phyloP scores from a whole-genome alignment of 2,888 invertebrate genomes.

The Drosophila hawaiiensis region DNA sequence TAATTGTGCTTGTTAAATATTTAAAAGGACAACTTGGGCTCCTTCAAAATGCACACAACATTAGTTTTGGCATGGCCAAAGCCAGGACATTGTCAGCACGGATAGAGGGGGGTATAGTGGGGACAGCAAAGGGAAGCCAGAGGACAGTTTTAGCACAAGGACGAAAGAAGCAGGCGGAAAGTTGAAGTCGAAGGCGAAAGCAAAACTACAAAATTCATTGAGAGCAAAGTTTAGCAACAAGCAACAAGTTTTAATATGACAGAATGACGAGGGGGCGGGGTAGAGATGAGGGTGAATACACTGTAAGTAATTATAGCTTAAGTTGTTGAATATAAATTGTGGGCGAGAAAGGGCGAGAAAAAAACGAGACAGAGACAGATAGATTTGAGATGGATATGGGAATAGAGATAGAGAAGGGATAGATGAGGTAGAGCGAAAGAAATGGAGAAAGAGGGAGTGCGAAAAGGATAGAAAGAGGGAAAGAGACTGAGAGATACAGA shows the following conservation, averaged over 20 bases:
- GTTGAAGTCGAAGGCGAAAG: constrained; percentile 48
- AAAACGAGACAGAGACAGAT: accelerated
- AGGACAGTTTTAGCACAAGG: constrained; percentile 27
- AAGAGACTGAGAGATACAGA: accelerated
- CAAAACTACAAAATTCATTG: constrained; percentile 78
- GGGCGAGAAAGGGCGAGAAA: too few species aligned
- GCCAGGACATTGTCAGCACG: not conserved
- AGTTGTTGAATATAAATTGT: not conserved
- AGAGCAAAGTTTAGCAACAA: constrained; percentile 72
- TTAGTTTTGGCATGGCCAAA: constrained; percentile 26
- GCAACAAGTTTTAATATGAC: constrained; percentile 67
- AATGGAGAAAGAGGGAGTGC: not conserved
- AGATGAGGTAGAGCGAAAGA: not conserved
- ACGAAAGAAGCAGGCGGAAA: constrained; percentile 21
- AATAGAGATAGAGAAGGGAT: not conserved
- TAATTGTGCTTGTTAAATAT: constrained; percentile 75
- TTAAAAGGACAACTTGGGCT: constrained; percentile 54
- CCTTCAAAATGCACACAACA: constrained; percentile 59
- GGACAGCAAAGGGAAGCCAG: constrained; percentile 17
- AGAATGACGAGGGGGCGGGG: not conserved
- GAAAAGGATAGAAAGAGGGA: not conserved
- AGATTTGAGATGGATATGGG: not conserved
- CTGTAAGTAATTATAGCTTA: not conserved
- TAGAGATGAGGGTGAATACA: not conserved
- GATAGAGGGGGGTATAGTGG: not conserved